Conservation (phyloP, 2,888 invertebrate species). For the Alitta virens region DNA sequence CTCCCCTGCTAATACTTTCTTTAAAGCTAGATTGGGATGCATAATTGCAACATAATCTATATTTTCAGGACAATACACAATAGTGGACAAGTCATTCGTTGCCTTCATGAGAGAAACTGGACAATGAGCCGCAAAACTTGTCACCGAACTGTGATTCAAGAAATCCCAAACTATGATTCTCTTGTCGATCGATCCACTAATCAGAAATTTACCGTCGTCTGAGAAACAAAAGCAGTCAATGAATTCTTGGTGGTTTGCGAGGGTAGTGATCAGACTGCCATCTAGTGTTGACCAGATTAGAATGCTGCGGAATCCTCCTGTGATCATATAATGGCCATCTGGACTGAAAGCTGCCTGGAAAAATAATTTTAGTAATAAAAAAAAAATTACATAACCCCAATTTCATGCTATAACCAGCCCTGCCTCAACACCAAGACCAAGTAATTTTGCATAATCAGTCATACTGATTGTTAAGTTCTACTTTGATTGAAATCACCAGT, state of each 20-base stretch:
- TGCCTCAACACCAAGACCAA: no score
- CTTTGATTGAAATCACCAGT: no score
- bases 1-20: neutral
- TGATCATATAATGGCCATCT: constrained; percentile 30
- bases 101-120: constrained; percentile 32
- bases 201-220: constrained; percentile 31
- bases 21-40: constrained; percentile 32
- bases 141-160: constrained; percentile 30
- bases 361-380: no score
- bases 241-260: constrained; percentile 39
- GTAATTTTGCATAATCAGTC: no score
- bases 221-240: constrained; percentile 35
- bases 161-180: constrained; percentile 39
- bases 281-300: constrained; percentile 38
- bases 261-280: constrained; percentile 33
- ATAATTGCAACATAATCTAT: constrained; percentile 33
- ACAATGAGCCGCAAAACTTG: constrained; percentile 34
- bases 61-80: constrained; percentile 36
- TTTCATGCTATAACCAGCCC: no score
- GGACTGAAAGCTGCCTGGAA: no score
- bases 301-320: constrained; percentile 38
- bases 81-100: constrained; percentile 26
- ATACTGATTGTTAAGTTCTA: no score
- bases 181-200: constrained; percentile 37
- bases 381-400: no score